Conservation (phyloP, 2,888 invertebrate genomes). For the Pecten maximus region DNA sequence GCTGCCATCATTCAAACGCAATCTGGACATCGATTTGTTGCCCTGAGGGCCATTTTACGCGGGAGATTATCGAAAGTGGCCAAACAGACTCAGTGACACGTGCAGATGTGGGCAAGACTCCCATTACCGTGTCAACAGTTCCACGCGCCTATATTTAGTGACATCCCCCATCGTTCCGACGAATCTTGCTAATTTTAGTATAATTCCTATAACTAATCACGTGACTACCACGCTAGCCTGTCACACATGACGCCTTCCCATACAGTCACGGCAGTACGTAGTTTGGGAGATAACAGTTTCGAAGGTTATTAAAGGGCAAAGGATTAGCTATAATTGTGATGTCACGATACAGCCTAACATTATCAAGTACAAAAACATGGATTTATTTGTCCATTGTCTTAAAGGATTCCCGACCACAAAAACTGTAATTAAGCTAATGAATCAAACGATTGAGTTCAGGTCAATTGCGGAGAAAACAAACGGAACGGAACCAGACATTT, state of each 20-base stretch:
- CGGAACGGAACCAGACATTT: no score
- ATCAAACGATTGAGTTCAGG: no score
- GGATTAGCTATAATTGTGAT: neutral
- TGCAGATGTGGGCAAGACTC: neutral
- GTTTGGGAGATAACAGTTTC: neutral
- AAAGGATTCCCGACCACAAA: no score
- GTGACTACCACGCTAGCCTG: neutral
- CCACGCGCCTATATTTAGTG: neutral
- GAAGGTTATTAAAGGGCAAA: neutral
- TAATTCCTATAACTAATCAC: neutral
- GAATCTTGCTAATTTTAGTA: neutral
- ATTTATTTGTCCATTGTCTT: no score
- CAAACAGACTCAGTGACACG: neutral
- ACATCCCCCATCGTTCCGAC: neutral
- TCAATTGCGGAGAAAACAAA: no score
- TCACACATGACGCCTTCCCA: neutral
- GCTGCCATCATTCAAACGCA: neutral
- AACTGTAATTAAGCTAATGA: no score
- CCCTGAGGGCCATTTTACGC: neutral
- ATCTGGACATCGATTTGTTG: neutral
- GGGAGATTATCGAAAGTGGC: constrained; percentile 2
- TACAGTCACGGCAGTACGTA: no score
- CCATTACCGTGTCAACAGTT: neutral
- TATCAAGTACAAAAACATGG: no score
- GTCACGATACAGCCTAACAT: neutral